A percentile compares a stretch with the other conserved stretches of the same genome.
Evolutionary conservation across 2,113 vertebrate species (phyloP).

Genomic region (Illadopsis cleaveri): DNA sequence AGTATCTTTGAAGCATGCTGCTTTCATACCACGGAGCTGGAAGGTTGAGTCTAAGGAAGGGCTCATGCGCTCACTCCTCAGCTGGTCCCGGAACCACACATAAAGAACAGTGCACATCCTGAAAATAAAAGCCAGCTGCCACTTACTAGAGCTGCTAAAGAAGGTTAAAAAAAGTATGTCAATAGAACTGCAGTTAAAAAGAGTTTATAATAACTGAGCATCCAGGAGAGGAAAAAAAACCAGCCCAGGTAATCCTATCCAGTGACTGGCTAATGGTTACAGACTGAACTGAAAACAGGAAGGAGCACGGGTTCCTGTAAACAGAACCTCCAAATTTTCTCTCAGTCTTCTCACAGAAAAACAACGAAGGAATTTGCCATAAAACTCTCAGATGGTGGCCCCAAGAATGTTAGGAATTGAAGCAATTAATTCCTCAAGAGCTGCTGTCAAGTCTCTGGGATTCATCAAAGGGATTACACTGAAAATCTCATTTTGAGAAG

Average conservation of each 20-base stretch:
- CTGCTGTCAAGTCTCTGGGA: neutral
- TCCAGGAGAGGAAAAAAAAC: neutral
- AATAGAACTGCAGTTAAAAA: neutral
- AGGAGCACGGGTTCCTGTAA: neutral
- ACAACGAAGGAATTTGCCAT: neutral
- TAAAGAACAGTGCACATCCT: slow-evolving; percentile 36
- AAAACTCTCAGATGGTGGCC: neutral
- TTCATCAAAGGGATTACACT: neutral
- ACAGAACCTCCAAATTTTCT: neutral
- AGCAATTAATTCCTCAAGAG: neutral
- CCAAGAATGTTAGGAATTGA: neutral
- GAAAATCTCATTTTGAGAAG: neutral
- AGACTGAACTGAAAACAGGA: neutral
- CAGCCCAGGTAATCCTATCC: slow-evolving; percentile 4
- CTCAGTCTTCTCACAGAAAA: slow-evolving; percentile 11
- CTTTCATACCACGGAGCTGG: slow-evolving; percentile 18
- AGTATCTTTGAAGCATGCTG: slow-evolving; percentile 39
- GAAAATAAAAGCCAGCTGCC: slow-evolving; percentile 47
- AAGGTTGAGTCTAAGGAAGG: slow-evolving; percentile 44
- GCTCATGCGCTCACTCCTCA: slow-evolving; percentile 14
- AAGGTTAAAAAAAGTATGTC: neutral
- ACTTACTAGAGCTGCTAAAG: neutral
- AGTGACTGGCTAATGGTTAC: slow-evolving; percentile 6
- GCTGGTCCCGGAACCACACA: slow-evolving; percentile 31
- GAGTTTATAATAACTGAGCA: neutral